A percentile compares a stretch with the other conserved stretches of the same genome.
Conservation (phyloP, 2,113 vertebrate genomes). For the Phodopus roborovskii region DNA sequence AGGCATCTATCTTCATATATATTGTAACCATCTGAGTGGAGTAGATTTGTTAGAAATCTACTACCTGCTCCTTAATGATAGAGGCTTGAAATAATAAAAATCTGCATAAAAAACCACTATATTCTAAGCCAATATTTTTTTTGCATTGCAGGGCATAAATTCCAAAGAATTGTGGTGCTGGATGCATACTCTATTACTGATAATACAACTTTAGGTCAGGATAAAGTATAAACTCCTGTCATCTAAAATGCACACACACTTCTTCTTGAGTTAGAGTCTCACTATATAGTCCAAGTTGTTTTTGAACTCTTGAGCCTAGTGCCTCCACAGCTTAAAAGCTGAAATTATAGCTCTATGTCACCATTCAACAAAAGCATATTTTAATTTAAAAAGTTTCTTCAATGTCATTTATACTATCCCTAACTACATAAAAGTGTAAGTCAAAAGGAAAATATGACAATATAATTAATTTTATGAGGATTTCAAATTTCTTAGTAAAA, state of each 20-base stretch:
- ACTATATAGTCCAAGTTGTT: neutral
- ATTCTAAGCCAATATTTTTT: neutral
- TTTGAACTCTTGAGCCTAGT: neutral
- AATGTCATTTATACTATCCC: neutral
- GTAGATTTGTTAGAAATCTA: neutral
- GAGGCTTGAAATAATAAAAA: neutral
- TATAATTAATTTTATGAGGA: neutral
- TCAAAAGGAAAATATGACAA: neutral
- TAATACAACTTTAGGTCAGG: neutral
- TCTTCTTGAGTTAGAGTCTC: neutral
- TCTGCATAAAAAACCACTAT: neutral
- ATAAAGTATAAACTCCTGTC: neutral
- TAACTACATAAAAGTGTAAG: neutral
- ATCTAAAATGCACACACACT: neutral
- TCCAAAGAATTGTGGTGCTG: accelerated
- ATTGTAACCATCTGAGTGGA: neutral
- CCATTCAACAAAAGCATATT: neutral
- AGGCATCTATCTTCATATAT: neutral
- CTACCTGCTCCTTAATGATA: neutral
- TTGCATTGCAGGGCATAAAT: neutral
- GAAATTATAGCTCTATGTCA: neutral
- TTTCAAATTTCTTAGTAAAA: neutral
- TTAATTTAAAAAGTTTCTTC: neutral
- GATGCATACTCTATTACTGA: neutral
- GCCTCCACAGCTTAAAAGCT: neutral